Percentiles rank a stretch among this genome's conserved stretches.
phyloP scores from a whole-genome alignment of 2,888 invertebrate genomes.

The Malthinus flaveolus region DNA sequence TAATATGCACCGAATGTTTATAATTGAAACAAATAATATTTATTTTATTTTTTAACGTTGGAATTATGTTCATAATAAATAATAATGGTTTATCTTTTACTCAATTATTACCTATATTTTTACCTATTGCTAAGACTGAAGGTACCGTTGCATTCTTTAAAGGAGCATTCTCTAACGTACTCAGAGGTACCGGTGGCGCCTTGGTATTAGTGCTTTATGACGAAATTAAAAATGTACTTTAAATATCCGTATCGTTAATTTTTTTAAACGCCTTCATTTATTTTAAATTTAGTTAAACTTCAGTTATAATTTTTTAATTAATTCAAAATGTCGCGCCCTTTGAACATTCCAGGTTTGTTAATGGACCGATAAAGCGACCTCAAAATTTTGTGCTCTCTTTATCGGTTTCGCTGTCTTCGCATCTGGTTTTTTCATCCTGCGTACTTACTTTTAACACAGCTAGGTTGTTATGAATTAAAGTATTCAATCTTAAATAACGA shows the following conservation, averaged over 20 bases:
- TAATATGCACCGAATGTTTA: too few relatives aligned
- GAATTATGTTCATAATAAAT: too few relatives aligned
- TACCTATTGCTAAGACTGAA: conserved; percentile 83
- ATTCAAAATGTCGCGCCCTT: conserved; percentile 11
- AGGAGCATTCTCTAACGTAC: conserved; percentile 92
- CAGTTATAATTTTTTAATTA: neutral
- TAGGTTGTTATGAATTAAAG: conserved; percentile 12
- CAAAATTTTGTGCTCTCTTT: conserved; percentile 23
- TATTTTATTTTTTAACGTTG: too few relatives aligned
- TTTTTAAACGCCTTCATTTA: conserved; percentile 28
- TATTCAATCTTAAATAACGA: conserved; percentile 10
- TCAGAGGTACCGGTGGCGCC: conserved; percentile 93
- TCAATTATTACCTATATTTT: too few relatives aligned
- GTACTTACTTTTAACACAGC: conserved; percentile 11
- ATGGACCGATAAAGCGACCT: conserved; percentile 17
- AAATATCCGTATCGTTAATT: conserved; percentile 44
- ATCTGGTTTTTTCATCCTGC: conserved; percentile 35
- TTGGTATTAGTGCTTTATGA: conserved; percentile 92
- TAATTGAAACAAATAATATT: too few relatives aligned
- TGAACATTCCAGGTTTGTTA: conserved; percentile 33
- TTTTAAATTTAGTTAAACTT: conserved; percentile 20
- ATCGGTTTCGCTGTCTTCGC: conserved; percentile 40
- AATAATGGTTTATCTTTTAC: too few relatives aligned
- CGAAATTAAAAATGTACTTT: conserved; percentile 77
- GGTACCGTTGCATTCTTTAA: conserved; percentile 90